phyloP scores from a whole-genome alignment of 2,888 invertebrate species.

The Tenthredo mesomela region DNA sequence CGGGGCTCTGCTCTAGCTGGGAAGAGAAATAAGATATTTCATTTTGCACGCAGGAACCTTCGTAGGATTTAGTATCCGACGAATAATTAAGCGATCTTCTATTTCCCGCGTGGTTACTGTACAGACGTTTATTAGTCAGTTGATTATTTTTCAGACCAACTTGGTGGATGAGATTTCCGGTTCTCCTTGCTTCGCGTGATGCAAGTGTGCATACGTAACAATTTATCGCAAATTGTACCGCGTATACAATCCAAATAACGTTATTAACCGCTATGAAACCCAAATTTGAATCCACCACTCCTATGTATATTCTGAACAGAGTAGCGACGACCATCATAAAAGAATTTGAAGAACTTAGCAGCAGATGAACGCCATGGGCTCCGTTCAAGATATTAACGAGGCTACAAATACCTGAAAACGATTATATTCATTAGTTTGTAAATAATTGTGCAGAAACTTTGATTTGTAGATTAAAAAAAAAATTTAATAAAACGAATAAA shows the following conservation, averaged over 20 bases:
- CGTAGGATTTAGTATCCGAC: constrained; percentile 28
- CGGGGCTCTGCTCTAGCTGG: constrained; percentile 64
- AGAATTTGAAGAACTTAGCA: constrained; percentile 68
- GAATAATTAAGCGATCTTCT: constrained; percentile 31
- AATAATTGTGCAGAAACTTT: neutral
- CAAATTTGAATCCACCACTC: constrained; percentile 66
- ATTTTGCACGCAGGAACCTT: constrained; percentile 59
- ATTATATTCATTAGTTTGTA: neutral
- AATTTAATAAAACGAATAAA: neutral
- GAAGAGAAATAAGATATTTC: constrained; percentile 69
- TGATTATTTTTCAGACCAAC: constrained; percentile 59
- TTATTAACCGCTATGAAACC: constrained; percentile 69
- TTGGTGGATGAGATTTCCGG: constrained; percentile 61
- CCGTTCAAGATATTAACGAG: constrained; percentile 64
- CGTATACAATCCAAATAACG: constrained; percentile 68
- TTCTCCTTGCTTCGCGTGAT: constrained; percentile 63
- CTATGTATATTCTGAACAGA: constrained; percentile 70
- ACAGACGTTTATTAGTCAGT: constrained; percentile 27
- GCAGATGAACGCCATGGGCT: constrained; percentile 66
- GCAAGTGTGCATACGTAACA: constrained; percentile 66
- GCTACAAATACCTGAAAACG: constrained; percentile 62
- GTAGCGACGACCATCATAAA: constrained; percentile 71
- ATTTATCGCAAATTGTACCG: constrained; percentile 63
- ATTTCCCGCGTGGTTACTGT: constrained; percentile 24
- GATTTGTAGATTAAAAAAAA: neutral